A percentile compares a stretch with the other conserved stretches of the same genome.
Conservation (phyloP, 2,888 invertebrate genomes). For the Ctena decussata region DNA sequence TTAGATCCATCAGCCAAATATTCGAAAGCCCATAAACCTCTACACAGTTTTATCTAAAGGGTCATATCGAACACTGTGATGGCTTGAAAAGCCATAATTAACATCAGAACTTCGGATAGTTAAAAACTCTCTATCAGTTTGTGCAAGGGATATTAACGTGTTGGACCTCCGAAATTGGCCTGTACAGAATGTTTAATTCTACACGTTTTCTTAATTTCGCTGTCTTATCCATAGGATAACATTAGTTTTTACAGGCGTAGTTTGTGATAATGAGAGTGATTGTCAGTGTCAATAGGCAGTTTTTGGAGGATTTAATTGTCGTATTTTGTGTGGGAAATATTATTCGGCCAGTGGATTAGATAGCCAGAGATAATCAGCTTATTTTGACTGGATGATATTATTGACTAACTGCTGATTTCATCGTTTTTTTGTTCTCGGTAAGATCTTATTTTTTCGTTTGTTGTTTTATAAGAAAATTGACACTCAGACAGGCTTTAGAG, state of each 20-base stretch:
- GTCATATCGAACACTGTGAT: conserved; percentile 1
- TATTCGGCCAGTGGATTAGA: conserved; percentile 4
- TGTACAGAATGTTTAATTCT: background rate
- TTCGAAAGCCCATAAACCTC: conserved; percentile 12
- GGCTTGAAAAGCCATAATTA: conserved; percentile 10
- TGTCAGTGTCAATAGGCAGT: background rate
- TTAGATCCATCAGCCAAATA: background rate
- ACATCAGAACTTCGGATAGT: background rate
- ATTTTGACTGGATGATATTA: background rate
- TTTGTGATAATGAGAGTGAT: conserved; percentile 6
- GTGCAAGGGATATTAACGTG: background rate
- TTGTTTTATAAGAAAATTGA: too few species aligned
- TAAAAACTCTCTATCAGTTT: conserved; percentile 6
- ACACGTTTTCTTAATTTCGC: conserved; percentile 10
- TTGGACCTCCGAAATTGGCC: background rate
- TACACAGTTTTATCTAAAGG: background rate
- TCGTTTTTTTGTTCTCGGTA: too few species aligned
- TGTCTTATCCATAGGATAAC: background rate
- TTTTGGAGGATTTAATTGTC: background rate
- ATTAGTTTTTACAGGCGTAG: background rate
- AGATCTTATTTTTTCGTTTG: too few species aligned
- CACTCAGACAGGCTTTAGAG: too few species aligned
- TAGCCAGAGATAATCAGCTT: background rate
- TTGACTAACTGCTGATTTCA: too few species aligned
- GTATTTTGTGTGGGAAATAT: background rate